phyloP scores from a whole-genome alignment of 2,113 vertebrate genomes.

The Sinocyclocheilus anophthalmus region DNA sequence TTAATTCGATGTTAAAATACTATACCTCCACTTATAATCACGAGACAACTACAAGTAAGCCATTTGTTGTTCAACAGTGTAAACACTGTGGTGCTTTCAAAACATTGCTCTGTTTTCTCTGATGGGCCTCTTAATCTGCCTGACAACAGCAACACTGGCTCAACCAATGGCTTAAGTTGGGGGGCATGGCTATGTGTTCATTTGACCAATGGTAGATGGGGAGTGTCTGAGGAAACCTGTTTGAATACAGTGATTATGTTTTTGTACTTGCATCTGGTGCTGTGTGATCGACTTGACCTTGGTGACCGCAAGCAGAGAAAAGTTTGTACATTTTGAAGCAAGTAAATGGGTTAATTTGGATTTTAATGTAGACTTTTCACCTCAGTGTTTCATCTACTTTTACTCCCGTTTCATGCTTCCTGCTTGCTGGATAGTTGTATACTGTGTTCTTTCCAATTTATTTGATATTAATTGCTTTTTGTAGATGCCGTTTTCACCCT shows the following conservation, averaged over 20 bases:
- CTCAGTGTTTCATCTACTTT: background rate
- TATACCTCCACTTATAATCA: background rate
- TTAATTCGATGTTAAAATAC: background rate
- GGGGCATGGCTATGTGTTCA: background rate
- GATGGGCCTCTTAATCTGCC: background rate
- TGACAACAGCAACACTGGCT: background rate
- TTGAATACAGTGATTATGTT: background rate
- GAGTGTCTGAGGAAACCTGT: background rate
- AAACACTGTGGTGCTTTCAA: background rate
- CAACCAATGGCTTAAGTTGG: background rate
- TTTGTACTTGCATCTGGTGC: background rate
- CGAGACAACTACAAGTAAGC: background rate
- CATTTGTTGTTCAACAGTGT: background rate
- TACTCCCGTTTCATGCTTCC: background rate
- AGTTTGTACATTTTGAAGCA: background rate
- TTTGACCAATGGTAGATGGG: background rate
- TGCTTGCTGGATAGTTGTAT: conserved; percentile 14
- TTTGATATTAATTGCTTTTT: conserved; percentile 44
- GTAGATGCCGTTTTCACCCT: background rate
- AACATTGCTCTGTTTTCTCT: background rate
- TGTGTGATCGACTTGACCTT: background rate
- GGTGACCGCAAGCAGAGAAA: background rate
- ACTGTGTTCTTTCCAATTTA: background rate
- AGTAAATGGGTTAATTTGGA: background rate
- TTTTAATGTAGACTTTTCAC: conserved; percentile 20